Base-by-base conservation (phyloP, 1,140 invertebrate species). In the Mercenaria mercenaria region DNA sequence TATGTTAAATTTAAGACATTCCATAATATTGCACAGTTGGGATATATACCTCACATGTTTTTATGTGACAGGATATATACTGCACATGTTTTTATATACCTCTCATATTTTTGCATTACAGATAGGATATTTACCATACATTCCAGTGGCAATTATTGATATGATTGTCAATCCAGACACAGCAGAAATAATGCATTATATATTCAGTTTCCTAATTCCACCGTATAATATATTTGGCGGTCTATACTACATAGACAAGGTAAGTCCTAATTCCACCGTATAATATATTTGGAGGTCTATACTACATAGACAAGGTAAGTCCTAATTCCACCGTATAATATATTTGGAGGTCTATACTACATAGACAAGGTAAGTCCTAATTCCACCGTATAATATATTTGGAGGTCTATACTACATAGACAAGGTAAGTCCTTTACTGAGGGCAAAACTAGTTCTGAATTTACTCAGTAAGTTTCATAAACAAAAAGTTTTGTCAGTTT, bases 111-210 rank as follows among this genome's bases (percentile, higher is more conserved):
- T 50, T 8, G 4, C 29, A 15, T 85, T 85, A n/a, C 91, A 94
- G 93, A 77, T 88, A 92, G 98, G 98, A 10, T 97, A 97, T 61
- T 96, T 98, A 88, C 97, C 98, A 0, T 98, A 98, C 93, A 95
- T 97, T n/a, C 90, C 92, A 34, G 93, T 96, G 8, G 92, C 92
- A 29, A 47, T 98, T 37, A 97, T 98, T 34, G 94, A 96, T 82
- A 92, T 92, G 74, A 41, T 69, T 13, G 47, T 61, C 0, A 23
- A 79, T 6, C 6, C 41, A 41, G 56, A 77, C 32, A 76, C 56
- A 32, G 90, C 92, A 8, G 43, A 34, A 13, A 72, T 90, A 18
- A 26, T 94, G n/a, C 94, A 94, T 56, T 91, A 91, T 47, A 41
- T 93, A 18, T 89, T 91, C 56, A 90, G 88, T 74, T 52, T 92